These are phyloP conservation scores for Notamacropus eugenii DNA, from an alignment of 2,797 vertebrate species.

Conservation along the genomic window DNA sequence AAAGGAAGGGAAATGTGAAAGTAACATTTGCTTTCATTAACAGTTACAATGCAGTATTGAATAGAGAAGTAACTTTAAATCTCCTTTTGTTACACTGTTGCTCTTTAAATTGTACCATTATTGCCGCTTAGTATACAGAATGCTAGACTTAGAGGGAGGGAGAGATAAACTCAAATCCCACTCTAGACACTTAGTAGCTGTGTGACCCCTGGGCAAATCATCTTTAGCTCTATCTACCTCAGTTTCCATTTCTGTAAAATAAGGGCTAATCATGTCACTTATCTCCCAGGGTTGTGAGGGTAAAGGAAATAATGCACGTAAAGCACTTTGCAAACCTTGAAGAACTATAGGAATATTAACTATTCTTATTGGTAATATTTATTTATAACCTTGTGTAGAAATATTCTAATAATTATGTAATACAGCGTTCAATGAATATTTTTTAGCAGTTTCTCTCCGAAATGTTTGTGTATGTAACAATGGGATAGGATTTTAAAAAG, in stretches of 20 bases:
- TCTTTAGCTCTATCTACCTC: not conserved
- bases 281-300: not conserved
- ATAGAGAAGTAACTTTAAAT: slow-evolving; percentile 16
- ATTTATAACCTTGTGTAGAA: slow-evolving; percentile 17
- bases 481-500: slow-evolving; percentile 45
- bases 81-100: not conserved
- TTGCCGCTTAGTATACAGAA: not conserved
- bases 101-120: not conserved
- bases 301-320: not conserved
- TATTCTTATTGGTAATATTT: not conserved
- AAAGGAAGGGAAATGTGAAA: not conserved
- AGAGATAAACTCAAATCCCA: not conserved
- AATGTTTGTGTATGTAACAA: slow-evolving; percentile 67
- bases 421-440: slow-evolving; percentile 59
- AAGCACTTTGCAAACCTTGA: not conserved
- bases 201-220: not conserved
- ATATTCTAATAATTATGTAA: slow-evolving; percentile 67
- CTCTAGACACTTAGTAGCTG: not conserved
- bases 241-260: not conserved
- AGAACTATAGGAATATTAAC: not conserved
- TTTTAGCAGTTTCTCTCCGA: slow-evolving; percentile 60
- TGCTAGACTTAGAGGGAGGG: not conserved
- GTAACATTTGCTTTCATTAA: not conserved
- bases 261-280: not conserved
- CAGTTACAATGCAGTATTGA: not conserved